phyloP scores from a whole-genome alignment of 1,140 invertebrate genomes.

The Calliopsis andreniformis region DNA sequence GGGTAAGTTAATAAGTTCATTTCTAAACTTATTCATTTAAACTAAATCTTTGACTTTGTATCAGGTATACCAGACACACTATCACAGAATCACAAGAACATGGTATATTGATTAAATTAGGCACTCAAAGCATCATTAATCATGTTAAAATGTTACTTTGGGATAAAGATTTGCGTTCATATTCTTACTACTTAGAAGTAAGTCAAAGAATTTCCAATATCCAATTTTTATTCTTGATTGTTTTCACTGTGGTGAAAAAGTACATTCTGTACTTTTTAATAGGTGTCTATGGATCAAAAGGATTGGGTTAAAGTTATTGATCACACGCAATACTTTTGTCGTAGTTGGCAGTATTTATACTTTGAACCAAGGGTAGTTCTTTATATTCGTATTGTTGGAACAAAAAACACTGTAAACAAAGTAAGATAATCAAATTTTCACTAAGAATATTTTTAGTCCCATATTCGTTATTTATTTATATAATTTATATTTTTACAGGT shows the following conservation, averaged over 20 bases:
- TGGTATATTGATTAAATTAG: constrained; percentile 94
- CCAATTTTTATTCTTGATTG: neutral
- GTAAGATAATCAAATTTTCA: constrained; percentile 73
- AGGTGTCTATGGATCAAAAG: constrained; percentile 96
- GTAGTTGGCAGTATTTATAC: constrained; percentile 98
- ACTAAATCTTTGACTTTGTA: constrained; percentile 8
- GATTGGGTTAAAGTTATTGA: constrained; percentile 97
- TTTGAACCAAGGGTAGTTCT: constrained; percentile 94
- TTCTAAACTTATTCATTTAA: constrained; percentile 13
- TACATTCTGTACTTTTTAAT: constrained; percentile 30
- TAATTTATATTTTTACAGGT: constrained; percentile 82
- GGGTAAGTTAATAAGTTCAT: constrained; percentile 77
- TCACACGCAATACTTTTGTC: constrained; percentile 94
- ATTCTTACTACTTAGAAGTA: constrained; percentile 96
- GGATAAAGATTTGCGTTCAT: constrained; percentile 96
- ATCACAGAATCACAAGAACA: constrained; percentile 91
- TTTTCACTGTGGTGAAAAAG: neutral
- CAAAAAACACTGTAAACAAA: constrained; percentile 97
- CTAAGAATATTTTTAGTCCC: neutral
- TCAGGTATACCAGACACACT: constrained; percentile 93
- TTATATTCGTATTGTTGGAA: constrained; percentile 95
- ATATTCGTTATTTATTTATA: neutral
- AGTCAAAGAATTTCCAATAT: neutral
- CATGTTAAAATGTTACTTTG: constrained; percentile 95
- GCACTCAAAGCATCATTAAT: constrained; percentile 95